phyloP scores from a whole-genome alignment of 2,888 invertebrate species.

The Phragmatobia fuliginosa region DNA sequence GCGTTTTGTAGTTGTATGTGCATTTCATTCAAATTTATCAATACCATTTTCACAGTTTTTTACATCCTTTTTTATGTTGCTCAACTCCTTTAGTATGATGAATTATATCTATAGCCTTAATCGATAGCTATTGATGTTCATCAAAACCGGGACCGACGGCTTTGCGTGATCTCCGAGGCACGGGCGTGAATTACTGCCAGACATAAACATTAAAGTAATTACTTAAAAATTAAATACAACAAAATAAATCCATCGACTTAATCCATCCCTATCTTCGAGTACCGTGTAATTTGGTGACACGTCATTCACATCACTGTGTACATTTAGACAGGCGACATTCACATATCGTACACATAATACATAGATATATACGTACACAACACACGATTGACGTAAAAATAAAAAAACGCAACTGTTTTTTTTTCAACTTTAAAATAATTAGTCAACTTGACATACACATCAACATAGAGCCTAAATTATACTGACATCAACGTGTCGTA shows the following conservation, averaged over 20 bases:
- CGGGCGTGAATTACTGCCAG: no score
- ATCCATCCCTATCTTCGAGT: conserved; percentile 41
- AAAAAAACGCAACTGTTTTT: background rate
- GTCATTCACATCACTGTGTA: conserved; percentile 51
- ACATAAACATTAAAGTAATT: no score
- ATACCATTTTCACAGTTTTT: background rate
- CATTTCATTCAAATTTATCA: conserved; percentile 6
- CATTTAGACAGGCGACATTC: conserved; percentile 38
- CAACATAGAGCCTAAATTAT: background rate
- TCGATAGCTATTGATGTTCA: no score
- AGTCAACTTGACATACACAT: background rate
- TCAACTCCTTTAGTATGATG: no score
- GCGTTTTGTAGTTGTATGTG: background rate
- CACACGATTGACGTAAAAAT: conserved; percentile 10
- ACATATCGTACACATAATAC: conserved; percentile 16
- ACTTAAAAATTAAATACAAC: conserved; percentile 15
- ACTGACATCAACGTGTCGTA: background rate
- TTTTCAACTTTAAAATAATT: background rate
- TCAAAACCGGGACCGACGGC: no score
- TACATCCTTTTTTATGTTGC: no score
- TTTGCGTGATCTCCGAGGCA: no score
- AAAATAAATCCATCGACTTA: conserved; percentile 30
- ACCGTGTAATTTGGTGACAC: conserved; percentile 65
- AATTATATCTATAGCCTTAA: no score
- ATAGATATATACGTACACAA: conserved; percentile 1